phyloP scores from a whole-genome alignment of 2,888 invertebrate genomes.

The Phania funesta region DNA sequence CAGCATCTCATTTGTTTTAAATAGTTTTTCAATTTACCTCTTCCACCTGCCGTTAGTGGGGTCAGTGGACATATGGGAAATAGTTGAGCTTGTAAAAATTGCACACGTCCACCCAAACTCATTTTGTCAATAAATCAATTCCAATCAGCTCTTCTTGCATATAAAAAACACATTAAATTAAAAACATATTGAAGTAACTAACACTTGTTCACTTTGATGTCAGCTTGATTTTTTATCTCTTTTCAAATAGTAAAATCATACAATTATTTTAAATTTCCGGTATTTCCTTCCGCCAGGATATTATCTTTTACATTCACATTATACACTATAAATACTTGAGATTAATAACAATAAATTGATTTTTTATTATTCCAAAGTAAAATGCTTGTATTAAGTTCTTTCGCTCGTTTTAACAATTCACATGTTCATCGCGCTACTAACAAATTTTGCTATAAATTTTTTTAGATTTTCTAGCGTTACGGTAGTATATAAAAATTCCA shows the following conservation, averaged over 20 bases:
- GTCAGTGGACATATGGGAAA: conserved; percentile 80
- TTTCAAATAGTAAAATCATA: conserved; percentile 24
- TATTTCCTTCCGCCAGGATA: conserved; percentile 29
- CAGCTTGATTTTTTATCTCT: neutral
- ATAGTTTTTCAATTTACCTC: conserved; percentile 72
- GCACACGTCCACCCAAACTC: conserved; percentile 76
- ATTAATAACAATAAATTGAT: no score
- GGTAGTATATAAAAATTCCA: neutral
- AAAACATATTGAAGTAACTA: neutral
- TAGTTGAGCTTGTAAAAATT: conserved; percentile 79
- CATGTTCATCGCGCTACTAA: conserved; percentile 48
- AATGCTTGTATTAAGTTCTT: neutral
- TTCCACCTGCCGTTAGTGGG: conserved; percentile 68
- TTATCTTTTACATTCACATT: neutral
- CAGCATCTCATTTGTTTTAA: neutral
- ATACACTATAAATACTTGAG: neutral
- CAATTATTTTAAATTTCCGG: conserved; percentile 40
- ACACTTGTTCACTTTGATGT: conserved; percentile 9
- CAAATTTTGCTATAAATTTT: conserved; percentile 40
- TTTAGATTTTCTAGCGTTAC: neutral
- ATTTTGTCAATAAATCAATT: conserved; percentile 13
- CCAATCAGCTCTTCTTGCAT: conserved; percentile 4
- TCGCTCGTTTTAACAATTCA: conserved; percentile 42
- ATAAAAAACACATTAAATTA: neutral
- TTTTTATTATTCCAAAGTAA: neutral